Evolutionary conservation across 30 jellyfish, hydroid and myxozoan species (phyloP), one percentile per base, ranked within the genome.

Genomic region (Pseudorhiza aurosa): DNA sequence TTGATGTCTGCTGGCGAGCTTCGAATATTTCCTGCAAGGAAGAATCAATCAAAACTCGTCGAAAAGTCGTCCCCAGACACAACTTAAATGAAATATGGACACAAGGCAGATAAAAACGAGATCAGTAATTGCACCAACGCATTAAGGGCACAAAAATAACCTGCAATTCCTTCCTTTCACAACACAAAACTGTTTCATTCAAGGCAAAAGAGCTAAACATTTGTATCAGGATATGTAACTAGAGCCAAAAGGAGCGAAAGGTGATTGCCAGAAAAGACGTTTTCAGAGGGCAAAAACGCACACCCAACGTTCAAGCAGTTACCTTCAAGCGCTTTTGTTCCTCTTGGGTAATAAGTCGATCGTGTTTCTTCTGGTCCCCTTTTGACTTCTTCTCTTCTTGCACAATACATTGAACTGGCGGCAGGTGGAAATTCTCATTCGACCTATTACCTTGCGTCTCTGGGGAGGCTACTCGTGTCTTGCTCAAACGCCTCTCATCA

Each of bases 251-350:
- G n/a, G n/a, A n/a, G n/a, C n/a, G n/a, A n/a, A n/a, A n/a, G n/a
- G n/a, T n/a, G n/a, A n/a, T n/a, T n/a, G n/a, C n/a, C n/a, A n/a
- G n/a, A n/a, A n/a, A n/a, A n/a, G n/a, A n/a, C n/a, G n/a, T n/a
- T n/a, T n/a, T n/a, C n/a, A n/a, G n/a, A n/a, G n/a, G n/a, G n/a
- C n/a, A n/a, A n/a, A n/a, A n/a, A n/a, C n/a, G n/a, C n/a, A n/a
- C n/a, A n/a, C n/a, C n/a, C n/a, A n/a, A n/a, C n/a, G n/a, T 8
- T 12, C 4, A 51, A 17, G 2, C 49, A 31, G 4, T 14, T 47
- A 80, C 91, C 91, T 80, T 80, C 0, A 80, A 51, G 22, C 91
- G 50, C 32, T 40, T 65, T 31, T 80, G 91, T 53, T 80, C 91
- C 47, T 80, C 91, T 12, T 70, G 91, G 0, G 65, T 60, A 8